Base-by-base conservation (phyloP, 2,113 vertebrate species). In the Bolborhynchus lineola region DNA sequence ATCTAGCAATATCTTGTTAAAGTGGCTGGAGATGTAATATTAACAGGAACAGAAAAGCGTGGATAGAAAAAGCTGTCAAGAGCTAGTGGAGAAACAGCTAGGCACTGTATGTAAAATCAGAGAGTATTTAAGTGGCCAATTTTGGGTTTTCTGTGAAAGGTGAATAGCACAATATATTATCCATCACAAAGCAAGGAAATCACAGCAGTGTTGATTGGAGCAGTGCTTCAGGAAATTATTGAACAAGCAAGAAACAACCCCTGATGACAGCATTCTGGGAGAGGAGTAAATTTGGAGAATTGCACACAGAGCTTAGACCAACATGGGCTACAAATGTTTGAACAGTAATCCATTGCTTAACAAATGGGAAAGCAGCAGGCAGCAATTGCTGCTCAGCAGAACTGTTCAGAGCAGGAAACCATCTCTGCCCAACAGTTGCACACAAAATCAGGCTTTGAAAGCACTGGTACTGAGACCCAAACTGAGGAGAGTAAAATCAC, bases 361-460 rank as follows among this genome's bases (percentile, higher is more conserved):
- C 90, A 96, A 94, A 95, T n/a, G 69, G 79, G 93, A 88, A 84
- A 85, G 86, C 82, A 92, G 82, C 68, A 55, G 89, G 82, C 90
- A 95, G 90, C 70, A 63, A 42, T 19, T 57, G 79, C 86, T 82
- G 88, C 79, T 94, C 80, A 65, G 85, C 86, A 91, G 72, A 95
- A 74, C 52, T 25, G 16, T 21, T 60, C 60, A 29, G 95, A 64
- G 35, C 44, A 86, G 53, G 87, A 83, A 88, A 95, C 70, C 29
- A 31, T 44, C 91, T 78, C 81, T 91, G 91, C 65, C 86, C 69
- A 42, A 53, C 1, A 78, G 81, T 5, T 46, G 42, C 76, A 83
- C 65, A n/a, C 42, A 28, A 7, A 53, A 94, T 67, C 77, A 65
- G 49, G 52, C 77, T 93, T 78, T 17, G 72, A 93, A 97, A 95